A percentile compares a stretch with the other conserved stretches of the same genome.
These are phyloP conservation scores for Trachelus stipa DNA, from an alignment of 2,888 invertebrate species.

Conservation along the genomic window DNA sequence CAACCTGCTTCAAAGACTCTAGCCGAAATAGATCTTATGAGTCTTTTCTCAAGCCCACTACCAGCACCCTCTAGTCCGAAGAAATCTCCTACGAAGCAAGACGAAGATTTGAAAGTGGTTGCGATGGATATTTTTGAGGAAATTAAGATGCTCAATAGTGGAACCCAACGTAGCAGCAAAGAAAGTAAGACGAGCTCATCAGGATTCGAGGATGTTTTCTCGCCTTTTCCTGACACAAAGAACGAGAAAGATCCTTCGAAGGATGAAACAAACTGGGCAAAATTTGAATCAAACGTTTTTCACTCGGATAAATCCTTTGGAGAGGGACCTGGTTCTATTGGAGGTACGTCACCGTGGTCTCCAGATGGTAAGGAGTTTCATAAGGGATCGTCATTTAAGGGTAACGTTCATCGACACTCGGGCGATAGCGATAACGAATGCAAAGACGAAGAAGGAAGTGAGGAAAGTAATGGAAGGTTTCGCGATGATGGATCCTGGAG, in stretches of 20 bases:
- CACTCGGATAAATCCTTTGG: conserved; percentile 56
- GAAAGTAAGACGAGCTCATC: conserved; percentile 22
- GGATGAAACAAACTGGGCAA: conserved; percentile 62
- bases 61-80: conserved; percentile 43
- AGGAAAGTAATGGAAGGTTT: conserved; percentile 58
- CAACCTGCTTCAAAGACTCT: conserved; percentile 14
- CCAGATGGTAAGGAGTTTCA: conserved; percentile 78
- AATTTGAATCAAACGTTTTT: conserved; percentile 59
- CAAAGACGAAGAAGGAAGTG: conserved; percentile 67
- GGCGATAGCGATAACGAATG: conserved; percentile 65
- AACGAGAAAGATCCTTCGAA: conserved; percentile 42
- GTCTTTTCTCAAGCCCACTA: conserved; percentile 53
- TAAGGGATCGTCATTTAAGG: conserved; percentile 55
- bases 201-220: conserved; percentile 59
- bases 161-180: conserved; percentile 24
- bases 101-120: conserved; percentile 46
- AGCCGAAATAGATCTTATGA: conserved; percentile 56
- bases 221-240: conserved; percentile 48
- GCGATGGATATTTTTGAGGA: conserved; percentile 62
- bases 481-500: conserved; percentile 65
- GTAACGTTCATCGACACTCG: conserved; percentile 61
- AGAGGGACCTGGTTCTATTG: conserved; percentile 55
- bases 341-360: conserved; percentile 79
- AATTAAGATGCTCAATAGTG: conserved; percentile 59
- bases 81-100: conserved; percentile 37